Evolutionary conservation across 2,797 vertebrate genomes (phyloP).

Genomic region (Chelonia mydas): DNA sequence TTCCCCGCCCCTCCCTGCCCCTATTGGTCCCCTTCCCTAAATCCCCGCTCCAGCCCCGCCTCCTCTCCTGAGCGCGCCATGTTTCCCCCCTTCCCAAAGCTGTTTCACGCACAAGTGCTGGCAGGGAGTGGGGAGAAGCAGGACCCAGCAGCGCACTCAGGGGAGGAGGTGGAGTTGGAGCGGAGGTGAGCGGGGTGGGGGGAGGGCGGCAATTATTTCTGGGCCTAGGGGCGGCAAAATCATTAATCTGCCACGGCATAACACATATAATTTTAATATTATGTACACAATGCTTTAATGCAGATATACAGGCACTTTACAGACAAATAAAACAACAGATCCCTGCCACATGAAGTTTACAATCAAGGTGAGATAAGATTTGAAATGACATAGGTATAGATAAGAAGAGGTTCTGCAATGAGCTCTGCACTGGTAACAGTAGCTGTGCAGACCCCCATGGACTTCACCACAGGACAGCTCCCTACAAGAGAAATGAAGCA

Average conservation of each 20-base stretch:
- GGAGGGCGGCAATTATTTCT: too few species aligned
- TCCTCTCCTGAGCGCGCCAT: too few species aligned
- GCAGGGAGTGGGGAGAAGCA: too few species aligned
- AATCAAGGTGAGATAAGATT: conserved; percentile 32
- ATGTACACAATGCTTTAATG: not conserved
- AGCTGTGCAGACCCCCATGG: not conserved
- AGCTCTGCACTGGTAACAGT: rapidly evolving
- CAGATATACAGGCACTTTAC: not conserved
- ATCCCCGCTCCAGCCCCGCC: too few species aligned
- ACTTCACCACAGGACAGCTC: not conserved
- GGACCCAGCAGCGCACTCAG: too few species aligned
- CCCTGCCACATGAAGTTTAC: not conserved
- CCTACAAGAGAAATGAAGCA: not conserved
- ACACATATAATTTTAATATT: conserved; percentile 4
- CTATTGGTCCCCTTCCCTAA: too few species aligned
- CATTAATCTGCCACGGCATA: not conserved
- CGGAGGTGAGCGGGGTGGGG: too few species aligned
- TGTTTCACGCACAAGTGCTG: too few species aligned
- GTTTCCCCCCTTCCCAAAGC: too few species aligned
- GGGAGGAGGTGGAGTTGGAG: too few species aligned
- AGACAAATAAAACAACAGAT: conserved; percentile 1
- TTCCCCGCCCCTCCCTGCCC: too few species aligned
- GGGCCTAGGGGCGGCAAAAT: too few species aligned
- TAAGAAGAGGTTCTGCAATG: not conserved
- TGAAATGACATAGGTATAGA: not conserved